A percentile compares a stretch with the other conserved stretches of the same genome.
These are phyloP conservation scores for Micropoecilia bifurca DNA, from an alignment of 2,797 vertebrate species.

Conservation along the genomic window DNA sequence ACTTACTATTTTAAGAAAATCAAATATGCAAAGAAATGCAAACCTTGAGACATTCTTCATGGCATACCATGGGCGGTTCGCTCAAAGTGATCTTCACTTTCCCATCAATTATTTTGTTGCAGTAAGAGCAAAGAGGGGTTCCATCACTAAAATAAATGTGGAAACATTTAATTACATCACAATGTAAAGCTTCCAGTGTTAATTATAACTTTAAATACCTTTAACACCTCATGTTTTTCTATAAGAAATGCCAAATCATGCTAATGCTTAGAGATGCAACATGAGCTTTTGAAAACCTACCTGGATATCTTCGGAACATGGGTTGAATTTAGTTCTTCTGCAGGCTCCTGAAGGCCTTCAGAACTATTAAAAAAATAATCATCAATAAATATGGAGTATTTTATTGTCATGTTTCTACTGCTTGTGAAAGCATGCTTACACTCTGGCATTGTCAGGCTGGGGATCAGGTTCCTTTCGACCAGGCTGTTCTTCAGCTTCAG, in stretches of 20 bases:
- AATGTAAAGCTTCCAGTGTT: background rate
- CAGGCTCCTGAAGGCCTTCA: slow-evolving; percentile 19
- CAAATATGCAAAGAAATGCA: slow-evolving; percentile 13
- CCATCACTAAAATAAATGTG: slow-evolving; percentile 22
- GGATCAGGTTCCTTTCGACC: slow-evolving; percentile 27
- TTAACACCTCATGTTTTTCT: background rate
- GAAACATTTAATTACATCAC: slow-evolving; percentile 1
- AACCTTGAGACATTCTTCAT: slow-evolving; percentile 76
- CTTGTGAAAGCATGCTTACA: slow-evolving; percentile 39
- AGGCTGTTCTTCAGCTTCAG: slow-evolving; percentile 20
- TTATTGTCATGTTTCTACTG: background rate
- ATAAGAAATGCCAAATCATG: background rate
- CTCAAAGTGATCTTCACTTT: slow-evolving; percentile 59
- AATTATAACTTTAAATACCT: background rate
- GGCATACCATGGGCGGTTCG: slow-evolving; percentile 58
- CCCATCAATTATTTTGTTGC: slow-evolving; percentile 61
- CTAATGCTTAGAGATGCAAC: too few relatives aligned
- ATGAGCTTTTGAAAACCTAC: slow-evolving; percentile 16
- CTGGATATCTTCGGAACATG: background rate
- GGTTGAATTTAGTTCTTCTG: background rate
- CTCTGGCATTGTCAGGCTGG: slow-evolving; percentile 15
- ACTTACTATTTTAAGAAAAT: background rate
- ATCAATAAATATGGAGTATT: slow-evolving; percentile 14
- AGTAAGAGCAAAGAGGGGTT: slow-evolving; percentile 59
- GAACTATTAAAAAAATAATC: slow-evolving; percentile 28